Evolutionary conservation across 2,888 invertebrate genomes (phyloP).

Genomic region (Pseudanteris insignis): DNA sequence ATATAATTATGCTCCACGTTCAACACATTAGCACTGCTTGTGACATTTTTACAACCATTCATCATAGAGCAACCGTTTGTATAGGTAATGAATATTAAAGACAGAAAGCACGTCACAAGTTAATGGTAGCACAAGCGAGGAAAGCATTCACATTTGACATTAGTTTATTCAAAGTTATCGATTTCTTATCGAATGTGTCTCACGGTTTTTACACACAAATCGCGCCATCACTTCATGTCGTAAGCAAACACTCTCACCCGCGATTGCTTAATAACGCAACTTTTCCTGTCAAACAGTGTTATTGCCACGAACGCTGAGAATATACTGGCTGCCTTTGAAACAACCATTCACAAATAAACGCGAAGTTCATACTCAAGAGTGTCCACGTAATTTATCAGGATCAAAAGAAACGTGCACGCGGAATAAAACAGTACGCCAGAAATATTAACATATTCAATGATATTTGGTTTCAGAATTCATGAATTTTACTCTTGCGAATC

Average conservation of each 20-base stretch:
- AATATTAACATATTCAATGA: no score
- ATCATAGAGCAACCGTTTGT: no score
- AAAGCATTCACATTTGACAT: conserved; percentile 36
- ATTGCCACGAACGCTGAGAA: conserved; percentile 15
- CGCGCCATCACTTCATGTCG: not conserved
- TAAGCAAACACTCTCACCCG: conserved; percentile 8
- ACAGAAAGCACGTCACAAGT: conserved; percentile 15
- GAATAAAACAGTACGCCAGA: conserved; percentile 1
- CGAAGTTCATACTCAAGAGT: not conserved
- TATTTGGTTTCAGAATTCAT: no score
- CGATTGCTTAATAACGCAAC: conserved; percentile 3
- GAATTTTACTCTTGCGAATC: no score
- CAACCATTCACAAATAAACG: not conserved
- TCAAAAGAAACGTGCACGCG: not conserved
- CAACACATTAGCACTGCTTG: no score
- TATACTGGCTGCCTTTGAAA: conserved; percentile 5
- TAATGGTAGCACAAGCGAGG: conserved; percentile 4
- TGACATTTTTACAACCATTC: no score
- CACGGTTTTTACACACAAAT: conserved; percentile 18
- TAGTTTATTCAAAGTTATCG: conserved; percentile 32
- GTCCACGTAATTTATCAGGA: not conserved
- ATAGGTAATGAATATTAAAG: no score
- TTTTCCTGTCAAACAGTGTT: conserved; percentile 9
- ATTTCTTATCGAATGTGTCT: conserved; percentile 32
- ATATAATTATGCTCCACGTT: no score